Base-by-base conservation (phyloP, 2,113 vertebrate genomes). In the Elephas maximus region DNA sequence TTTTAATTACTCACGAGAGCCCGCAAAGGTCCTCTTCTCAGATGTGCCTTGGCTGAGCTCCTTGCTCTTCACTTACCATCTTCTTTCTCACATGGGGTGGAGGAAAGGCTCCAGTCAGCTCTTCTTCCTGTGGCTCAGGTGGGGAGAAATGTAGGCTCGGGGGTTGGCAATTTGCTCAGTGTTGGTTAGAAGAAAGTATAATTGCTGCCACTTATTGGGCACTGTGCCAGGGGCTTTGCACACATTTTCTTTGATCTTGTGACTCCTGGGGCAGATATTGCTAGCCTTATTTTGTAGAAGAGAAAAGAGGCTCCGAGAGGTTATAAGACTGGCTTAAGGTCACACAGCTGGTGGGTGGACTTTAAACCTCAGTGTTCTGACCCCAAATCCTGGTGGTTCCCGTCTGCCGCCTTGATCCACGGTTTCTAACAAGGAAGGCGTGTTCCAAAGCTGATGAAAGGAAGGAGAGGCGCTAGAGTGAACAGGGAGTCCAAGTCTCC, bases 1-100 rank as follows among this genome's bases (percentile, higher is more conserved):
- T 57, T 92, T 82, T 95, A 96, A 96, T 86, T 37, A 90, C 89
- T 81, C 76, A 8, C 0, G 2, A 73, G 80, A 65, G 91, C 23
- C 9, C 0, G 12, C 8, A 26, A 78, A 76, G 23, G 4, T 11
- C 41, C 28, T 88, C 41, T 45, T 84, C 79, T 37, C 63, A 28
- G 45, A 76, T 17, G 1, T 0, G 12, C 30, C 57, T 87, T 74
- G 30, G 4, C 53, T 17, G 2, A n/a, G 3, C 15, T 14, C 79
- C 2, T 9, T 2, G 1, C 44, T 15, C n/a, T 71, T 10, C 5
- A 1, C 41, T 57, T 8, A 2, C 24, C 0, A 0, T 37, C 86
- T 30, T 44, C 18, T 45, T n/a, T 28, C 80, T 60, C 21, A 4
- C 45, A 24, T 26, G 0, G 8, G 30, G 8, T 53, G 33, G 78